These are phyloP conservation scores for Synergus gifuensis DNA, from an alignment of 2,888 invertebrate species.

Conservation along the genomic window DNA sequence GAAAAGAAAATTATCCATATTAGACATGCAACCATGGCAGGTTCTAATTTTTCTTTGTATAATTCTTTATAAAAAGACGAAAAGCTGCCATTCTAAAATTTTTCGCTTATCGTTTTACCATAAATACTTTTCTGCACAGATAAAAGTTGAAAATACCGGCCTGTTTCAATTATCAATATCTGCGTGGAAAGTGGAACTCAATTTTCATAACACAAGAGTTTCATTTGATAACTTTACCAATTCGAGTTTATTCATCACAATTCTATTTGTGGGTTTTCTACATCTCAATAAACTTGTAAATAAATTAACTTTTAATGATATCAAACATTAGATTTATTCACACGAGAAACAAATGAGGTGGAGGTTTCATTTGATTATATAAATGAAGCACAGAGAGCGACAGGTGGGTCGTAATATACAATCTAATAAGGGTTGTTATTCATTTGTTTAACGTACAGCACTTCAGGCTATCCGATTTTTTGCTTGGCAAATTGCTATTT, in stretches of 20 bases:
- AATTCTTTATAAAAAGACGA: no score
- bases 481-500: not conserved
- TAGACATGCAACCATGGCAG: not conserved
- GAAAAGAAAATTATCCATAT: not conserved
- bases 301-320: not conserved
- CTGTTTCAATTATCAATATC: not conserved
- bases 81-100: no score
- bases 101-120: no score
- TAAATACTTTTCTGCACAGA: not conserved
- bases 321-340: constrained; percentile 16
- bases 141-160: not conserved
- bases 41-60: no score
- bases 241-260: not conserved
- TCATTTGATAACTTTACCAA: not conserved
- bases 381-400: not conserved
- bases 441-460: not conserved
- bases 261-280: not conserved
- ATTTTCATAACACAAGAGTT: not conserved
- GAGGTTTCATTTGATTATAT: constrained; percentile 14
- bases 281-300: not conserved
- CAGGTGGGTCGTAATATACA: constrained; percentile 1
- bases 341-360: constrained; percentile 16
- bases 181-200: not conserved
- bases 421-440: constrained; percentile 3
- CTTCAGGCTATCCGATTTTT: not conserved